These are phyloP conservation scores for Apamea epomidion DNA, from an alignment of 2,888 invertebrate genomes.

Conservation along the genomic window DNA sequence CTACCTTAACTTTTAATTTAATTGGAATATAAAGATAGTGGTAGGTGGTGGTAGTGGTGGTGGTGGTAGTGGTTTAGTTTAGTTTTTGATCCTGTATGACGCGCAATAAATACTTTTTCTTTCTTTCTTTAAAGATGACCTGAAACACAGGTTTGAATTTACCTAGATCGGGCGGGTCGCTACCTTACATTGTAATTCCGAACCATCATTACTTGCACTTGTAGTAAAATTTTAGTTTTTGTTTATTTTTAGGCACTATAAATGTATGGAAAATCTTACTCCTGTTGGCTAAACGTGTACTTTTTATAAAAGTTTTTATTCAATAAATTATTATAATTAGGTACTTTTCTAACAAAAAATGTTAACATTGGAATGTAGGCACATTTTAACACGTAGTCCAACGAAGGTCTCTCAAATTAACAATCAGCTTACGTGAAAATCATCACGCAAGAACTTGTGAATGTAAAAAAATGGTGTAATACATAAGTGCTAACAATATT, in stretches of 20 bases:
- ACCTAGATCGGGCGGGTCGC: neutral
- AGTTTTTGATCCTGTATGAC: no score
- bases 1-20: neutral
- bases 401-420: slow-evolving; percentile 10
- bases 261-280: neutral
- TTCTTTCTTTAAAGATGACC: neutral
- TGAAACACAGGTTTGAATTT: neutral
- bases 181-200: neutral
- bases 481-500: neutral
- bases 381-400: slow-evolving; percentile 1
- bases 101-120: no score
- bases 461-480: neutral
- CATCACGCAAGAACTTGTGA: slow-evolving; percentile 12
- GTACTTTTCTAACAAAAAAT: slow-evolving; percentile 1
- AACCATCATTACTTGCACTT: neutral
- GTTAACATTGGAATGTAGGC: neutral
- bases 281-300: neutral
- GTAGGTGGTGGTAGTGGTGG: no score
- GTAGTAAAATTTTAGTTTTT: neutral
- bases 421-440: neutral
- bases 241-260: neutral
- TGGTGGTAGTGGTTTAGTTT: no score
- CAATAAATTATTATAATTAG: neutral
- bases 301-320: neutral
- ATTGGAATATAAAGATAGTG: neutral